These are phyloP conservation scores for Eremophila alpestris DNA, from an alignment of 2,797 vertebrate genomes.

Conservation along the genomic window DNA sequence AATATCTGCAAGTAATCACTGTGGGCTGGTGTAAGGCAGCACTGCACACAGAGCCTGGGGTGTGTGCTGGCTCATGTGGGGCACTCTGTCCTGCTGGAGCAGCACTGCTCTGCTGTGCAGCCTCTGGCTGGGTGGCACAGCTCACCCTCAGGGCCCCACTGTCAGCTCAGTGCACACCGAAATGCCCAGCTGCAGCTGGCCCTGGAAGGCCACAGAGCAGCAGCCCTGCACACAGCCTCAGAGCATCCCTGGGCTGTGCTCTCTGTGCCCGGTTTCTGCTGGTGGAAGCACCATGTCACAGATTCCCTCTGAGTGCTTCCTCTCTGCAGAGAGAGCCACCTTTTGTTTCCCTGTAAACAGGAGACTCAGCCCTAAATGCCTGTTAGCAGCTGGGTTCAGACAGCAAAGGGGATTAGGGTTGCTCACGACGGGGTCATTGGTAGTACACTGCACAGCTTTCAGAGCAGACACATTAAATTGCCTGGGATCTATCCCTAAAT, in stretches of 20 bases:
- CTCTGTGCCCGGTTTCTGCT: neutral
- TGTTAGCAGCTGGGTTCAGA: neutral
- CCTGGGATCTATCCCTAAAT: neutral
- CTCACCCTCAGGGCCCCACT: fast-evolving
- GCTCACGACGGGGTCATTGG: neutral
- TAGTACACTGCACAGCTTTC: neutral
- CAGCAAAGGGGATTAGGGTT: neutral
- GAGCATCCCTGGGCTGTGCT: neutral
- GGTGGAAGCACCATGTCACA: neutral
- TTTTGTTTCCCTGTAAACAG: neutral
- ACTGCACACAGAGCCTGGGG: fast-evolving
- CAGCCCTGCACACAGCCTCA: fast-evolving
- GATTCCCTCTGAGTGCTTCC: neutral
- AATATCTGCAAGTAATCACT: constrained; percentile 73
- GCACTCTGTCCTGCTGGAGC: neutral
- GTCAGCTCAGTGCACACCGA: neutral
- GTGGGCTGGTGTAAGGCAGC: neutral
- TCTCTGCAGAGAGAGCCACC: neutral
- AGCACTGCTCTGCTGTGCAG: too few relatives aligned
- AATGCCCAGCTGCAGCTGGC: neutral
- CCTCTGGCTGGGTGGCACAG: neutral
- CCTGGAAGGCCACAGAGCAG: fast-evolving
- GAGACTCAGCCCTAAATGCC: neutral
- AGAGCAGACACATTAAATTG: neutral
- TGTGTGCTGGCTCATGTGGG: fast-evolving